Conservation (phyloP, 2,113 vertebrate genomes). For the Gavialis gangeticus region DNA sequence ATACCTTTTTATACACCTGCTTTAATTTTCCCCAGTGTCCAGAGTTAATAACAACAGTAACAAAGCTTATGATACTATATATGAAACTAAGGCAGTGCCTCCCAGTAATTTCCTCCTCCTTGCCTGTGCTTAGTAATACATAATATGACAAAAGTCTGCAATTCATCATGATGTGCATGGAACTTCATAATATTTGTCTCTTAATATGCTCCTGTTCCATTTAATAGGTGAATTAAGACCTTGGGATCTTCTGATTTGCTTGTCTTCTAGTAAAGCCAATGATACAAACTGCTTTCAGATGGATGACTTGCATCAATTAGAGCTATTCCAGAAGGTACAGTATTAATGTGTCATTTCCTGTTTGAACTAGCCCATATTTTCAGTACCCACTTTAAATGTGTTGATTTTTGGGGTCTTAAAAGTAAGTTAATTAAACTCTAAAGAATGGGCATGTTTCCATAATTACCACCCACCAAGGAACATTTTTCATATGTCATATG, state of each 20-base stretch:
- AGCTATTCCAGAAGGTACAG: conserved; percentile 87
- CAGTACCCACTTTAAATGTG: background rate
- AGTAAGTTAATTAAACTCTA: background rate
- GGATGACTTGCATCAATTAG: conserved; percentile 77
- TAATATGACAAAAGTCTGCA: background rate
- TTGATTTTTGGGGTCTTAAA: background rate
- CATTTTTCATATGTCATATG: background rate
- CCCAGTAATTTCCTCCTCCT: no score
- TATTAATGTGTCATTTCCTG: background rate
- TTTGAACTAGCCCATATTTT: background rate
- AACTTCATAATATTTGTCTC: background rate
- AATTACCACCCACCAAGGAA: background rate
- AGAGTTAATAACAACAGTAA: background rate
- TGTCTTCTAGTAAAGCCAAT: conserved; percentile 76
- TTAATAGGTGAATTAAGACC: conserved; percentile 61
- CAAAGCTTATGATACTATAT: background rate
- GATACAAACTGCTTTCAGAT: conserved; percentile 83
- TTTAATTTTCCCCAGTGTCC: background rate
- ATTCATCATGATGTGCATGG: background rate
- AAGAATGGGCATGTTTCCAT: background rate
- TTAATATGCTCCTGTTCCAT: conserved; percentile 36
- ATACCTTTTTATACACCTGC: background rate
- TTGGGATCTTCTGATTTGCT: conserved; percentile 91
- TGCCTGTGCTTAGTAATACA: background rate
- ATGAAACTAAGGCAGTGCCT: background rate